A percentile compares a stretch with the other conserved stretches of the same genome.
These are phyloP conservation scores for Sinella curviseta DNA, from an alignment of 1,140 invertebrate species.

Conservation along the genomic window DNA sequence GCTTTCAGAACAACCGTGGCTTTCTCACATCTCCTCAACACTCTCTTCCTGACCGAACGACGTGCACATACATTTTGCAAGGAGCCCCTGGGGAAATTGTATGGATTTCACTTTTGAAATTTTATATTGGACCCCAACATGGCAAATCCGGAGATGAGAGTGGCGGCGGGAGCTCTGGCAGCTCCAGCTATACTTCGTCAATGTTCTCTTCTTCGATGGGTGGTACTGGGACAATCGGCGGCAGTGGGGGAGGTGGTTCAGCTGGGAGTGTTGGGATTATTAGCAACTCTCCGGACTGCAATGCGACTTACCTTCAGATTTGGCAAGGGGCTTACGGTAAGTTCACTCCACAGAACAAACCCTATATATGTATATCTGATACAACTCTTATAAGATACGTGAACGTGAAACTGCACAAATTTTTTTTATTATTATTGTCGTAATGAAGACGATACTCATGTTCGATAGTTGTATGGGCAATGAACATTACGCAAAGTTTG, in stretches of 20 bases:
- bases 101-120: slow-evolving; percentile 81
- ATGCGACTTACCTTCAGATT: slow-evolving; percentile 41
- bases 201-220: not conserved
- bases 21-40: slow-evolving; percentile 58
- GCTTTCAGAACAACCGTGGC: slow-evolving; percentile 70
- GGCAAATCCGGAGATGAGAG: slow-evolving; percentile 28
- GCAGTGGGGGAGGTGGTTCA: not conserved
- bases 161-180: slow-evolving; percentile 18
- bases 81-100: slow-evolving; percentile 66
- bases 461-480: no score
- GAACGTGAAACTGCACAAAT: not conserved
- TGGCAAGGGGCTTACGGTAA: slow-evolving; percentile 40
- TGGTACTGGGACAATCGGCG: slow-evolving; percentile 16
- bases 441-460: no score
- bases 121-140: slow-evolving; percentile 40
- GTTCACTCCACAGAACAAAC: not conserved
- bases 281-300: slow-evolving; percentile 29
- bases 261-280: slow-evolving; percentile 17
- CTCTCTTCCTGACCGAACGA: slow-evolving; percentile 58
- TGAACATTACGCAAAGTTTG: no score
- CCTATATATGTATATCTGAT: not conserved
- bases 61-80: slow-evolving; percentile 60
- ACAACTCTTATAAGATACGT: not conserved
- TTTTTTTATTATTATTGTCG: no score
- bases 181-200: not conserved